Evolutionary conservation across 1,140 invertebrate species (phyloP).

Genomic region (Bombyx mori): ASM3026992v2 NC_085111.1:9470001-9470500

Average conservation of each 20-base stretch:
- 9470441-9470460: no score
- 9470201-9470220: not conserved
- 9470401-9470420: no score
- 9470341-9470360: no score
- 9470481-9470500: no score
- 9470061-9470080: conserved; percentile 1
- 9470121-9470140: no score
- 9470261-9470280: conserved; percentile 4
- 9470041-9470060: not conserved
- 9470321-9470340: no score
- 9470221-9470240: conserved; percentile 5
- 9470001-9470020: conserved; percentile 63
- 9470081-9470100: conserved; percentile 12
- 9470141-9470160: not conserved
- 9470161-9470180: not conserved
- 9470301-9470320: not conserved
- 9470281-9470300: conserved; percentile 8
- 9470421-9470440: no score
- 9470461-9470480: no score
- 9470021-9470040: conserved; percentile 19
- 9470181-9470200: not conserved
- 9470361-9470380: no score
- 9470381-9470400: no score
- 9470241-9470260: no score
- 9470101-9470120: not conserved